Evolutionary conservation across 2,888 invertebrate genomes (phyloP).

Genomic region (Mythimna pallens): DNA sequence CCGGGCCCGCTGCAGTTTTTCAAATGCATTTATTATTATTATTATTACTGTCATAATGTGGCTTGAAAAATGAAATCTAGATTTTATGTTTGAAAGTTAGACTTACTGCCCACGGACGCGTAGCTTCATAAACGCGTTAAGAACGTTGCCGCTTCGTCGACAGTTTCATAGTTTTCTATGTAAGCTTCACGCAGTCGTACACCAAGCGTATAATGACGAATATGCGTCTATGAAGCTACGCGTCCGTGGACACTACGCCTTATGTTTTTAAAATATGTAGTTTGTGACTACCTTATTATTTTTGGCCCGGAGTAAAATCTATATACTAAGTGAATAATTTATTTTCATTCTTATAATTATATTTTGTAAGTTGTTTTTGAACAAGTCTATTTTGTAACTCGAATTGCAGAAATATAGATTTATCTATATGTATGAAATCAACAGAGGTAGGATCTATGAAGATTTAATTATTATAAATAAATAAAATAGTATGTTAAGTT

Average conservation of each 20-base stretch:
- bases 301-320: background rate
- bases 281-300: background rate
- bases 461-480: constrained; percentile 1
- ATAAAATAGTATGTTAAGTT: constrained; percentile 18
- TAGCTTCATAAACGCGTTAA: too few species aligned
- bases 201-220: too few species aligned
- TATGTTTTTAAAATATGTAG: background rate
- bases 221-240: too few species aligned
- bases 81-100: background rate
- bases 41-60: background rate
- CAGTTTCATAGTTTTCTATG: too few species aligned
- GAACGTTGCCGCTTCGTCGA: too few species aligned
- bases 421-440: constrained; percentile 32
- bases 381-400: background rate
- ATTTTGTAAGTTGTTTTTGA: constrained; percentile 1
- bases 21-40: constrained; percentile 40
- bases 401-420: background rate
- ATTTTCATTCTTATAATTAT: constrained; percentile 14
- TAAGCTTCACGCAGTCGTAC: too few species aligned
- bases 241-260: too few species aligned
- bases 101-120: too few species aligned
- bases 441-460: background rate
- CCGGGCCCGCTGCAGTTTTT: background rate
- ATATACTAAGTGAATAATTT: constrained; percentile 15
- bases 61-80: constrained; percentile 9